A percentile compares a stretch with the other conserved stretches of the same genome.
These are phyloP conservation scores for Linnaemya vulpina DNA, from an alignment of 2,888 invertebrate species.

Conservation along the genomic window DNA sequence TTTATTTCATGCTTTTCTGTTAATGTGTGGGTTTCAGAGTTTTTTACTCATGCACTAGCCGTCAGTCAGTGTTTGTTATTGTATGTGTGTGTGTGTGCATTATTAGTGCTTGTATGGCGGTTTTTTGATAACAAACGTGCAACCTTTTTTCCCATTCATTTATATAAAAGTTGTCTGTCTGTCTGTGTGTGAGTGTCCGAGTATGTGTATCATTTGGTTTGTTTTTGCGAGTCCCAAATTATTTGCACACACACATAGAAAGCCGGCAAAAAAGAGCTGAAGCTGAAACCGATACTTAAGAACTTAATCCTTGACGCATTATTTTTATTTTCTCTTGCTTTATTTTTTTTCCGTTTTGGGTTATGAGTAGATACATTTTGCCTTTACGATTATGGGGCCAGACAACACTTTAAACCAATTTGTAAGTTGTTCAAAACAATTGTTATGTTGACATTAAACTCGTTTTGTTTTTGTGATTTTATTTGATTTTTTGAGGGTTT, in stretches of 20 bases:
- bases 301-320: conserved; percentile 67
- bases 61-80: no score
- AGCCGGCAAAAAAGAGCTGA: no score
- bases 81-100: neutral
- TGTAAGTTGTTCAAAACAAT: conserved; percentile 70
- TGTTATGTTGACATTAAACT: conserved; percentile 68
- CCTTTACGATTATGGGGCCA: conserved; percentile 59
- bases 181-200: neutral
- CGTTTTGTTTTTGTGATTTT: conserved; percentile 46
- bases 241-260: neutral
- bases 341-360: conserved; percentile 28
- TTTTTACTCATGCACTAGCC: neutral
- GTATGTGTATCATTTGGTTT: neutral
- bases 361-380: conserved; percentile 41
- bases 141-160: conserved; percentile 40
- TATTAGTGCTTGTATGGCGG: conserved; percentile 44
- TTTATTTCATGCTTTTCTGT: conserved; percentile 17
- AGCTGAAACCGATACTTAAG: conserved; percentile 2
- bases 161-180: conserved; percentile 4
- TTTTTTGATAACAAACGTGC: conserved; percentile 54
- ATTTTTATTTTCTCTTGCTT: conserved; percentile 39
- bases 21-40: neutral
- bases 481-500: conserved; percentile 30
- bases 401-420: conserved; percentile 71
- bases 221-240: conserved; percentile 1